Base-by-base conservation (phyloP, 2,113 vertebrate genomes). In the Guaruba guarouba region DNA sequence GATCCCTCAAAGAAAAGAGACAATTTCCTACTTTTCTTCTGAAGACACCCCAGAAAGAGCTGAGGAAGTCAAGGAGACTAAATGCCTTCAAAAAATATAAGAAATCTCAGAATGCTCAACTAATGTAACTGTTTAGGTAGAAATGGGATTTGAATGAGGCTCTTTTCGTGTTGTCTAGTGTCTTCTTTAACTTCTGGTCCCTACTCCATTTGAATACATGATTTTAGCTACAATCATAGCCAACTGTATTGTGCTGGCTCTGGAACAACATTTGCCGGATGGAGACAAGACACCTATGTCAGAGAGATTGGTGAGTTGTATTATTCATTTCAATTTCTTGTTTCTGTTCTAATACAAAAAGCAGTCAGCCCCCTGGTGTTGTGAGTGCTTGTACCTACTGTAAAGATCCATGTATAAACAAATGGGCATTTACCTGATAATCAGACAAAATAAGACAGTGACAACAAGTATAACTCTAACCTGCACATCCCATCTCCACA, bases 221-320 rank as follows among this genome's bases (percentile, higher is more conserved):
- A 99, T 99, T 97, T 98, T 99, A 96, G 99, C 99, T 96, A 99
- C 99, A 94, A 99, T 99, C 90, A 99, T 99, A 92, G 99, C 99
- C 93, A 99, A 99, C 98, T 99, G 99, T 96, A 99, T 99, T 13
- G 99, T 99, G 74, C 95, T 99, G 98, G 99, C 99, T 12, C 92
- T 99, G 98, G 99, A 99, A 94, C 99, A 99, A 92, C 99, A 99
- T 96, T 98, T 99, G 33, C 99, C 99, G 5, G 99, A 99, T 62
- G 98, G 95, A 39, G 99, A 99, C 97, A 99, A 99, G 97, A 99
- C 99, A 5, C 99, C 99, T 12, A 99, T 99, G 99, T 99, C 99
- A 23, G 99, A 99, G 92, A 98, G 99, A 89, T 33, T 99, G 99
- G 99, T 99, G 95, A 99, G 99, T 98, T 71, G 17, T 35, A 11